phyloP scores from a whole-genome alignment of 2,797 vertebrate genomes.

The Brachyalestes nurse region DNA sequence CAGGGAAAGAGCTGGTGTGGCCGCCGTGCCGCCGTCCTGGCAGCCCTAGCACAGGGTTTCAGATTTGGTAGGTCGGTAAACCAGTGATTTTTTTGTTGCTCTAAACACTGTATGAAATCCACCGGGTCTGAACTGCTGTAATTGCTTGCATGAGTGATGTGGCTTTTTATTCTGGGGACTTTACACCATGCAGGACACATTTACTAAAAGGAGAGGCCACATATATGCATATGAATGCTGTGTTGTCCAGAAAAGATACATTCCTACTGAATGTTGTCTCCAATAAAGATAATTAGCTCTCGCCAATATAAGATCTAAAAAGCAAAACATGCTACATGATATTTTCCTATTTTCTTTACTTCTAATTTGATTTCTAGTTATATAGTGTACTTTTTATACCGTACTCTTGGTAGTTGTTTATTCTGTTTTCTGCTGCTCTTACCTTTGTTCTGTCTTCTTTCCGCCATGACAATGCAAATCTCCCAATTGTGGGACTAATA shows the following conservation, averaged over 20 bases:
- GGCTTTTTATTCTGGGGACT: not conserved
- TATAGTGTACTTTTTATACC: too few species aligned
- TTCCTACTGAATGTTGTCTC: not conserved
- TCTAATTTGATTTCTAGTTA: too few species aligned
- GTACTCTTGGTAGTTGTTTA: too few species aligned
- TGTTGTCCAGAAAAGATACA: not conserved
- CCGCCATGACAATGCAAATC: too few species aligned
- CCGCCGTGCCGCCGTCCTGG: slow-evolving; percentile 63
- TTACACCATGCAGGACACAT: not conserved
- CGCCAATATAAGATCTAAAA: not conserved
- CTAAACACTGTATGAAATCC: not conserved
- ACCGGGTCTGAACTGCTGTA: not conserved
- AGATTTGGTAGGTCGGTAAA: not conserved
- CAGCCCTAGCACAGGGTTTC: slow-evolving; percentile 11
- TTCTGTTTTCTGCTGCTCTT: too few species aligned
- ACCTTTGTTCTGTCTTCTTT: too few species aligned
- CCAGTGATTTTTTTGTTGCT: not conserved
- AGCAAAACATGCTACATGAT: not conserved
- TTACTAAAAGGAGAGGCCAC: not conserved
- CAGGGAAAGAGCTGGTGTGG: slow-evolving; percentile 35
- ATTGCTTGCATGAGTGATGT: not conserved
- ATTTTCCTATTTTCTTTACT: not conserved
- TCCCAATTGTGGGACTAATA: too few species aligned
- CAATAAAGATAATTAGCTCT: not conserved
- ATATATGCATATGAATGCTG: not conserved